Evolutionary conservation across 2,113 vertebrate species (phyloP).

Genomic region (Oceanites oceanicus): DNA sequence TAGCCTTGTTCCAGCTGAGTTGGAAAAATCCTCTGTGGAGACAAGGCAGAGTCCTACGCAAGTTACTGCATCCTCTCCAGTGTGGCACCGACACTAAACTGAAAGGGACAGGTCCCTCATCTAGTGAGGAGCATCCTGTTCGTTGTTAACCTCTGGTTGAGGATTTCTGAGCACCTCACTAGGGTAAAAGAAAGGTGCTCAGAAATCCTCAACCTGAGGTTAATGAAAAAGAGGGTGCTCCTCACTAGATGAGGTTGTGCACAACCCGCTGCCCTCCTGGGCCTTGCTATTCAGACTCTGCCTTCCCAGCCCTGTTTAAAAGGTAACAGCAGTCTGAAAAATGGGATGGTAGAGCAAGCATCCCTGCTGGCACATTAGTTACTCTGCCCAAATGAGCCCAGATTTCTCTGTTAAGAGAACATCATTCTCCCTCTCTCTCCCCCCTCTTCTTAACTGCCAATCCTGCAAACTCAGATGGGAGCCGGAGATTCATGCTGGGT

Average conservation of each 20-base stretch:
- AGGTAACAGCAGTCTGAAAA: background rate
- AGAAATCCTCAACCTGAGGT: background rate
- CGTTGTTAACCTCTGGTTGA: background rate
- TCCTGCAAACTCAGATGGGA: background rate
- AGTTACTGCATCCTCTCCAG: rapidly evolving
- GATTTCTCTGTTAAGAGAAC: background rate
- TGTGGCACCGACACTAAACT: background rate
- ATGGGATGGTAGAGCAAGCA: background rate
- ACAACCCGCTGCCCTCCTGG: background rate
- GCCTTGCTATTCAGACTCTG: background rate
- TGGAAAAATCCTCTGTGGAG: background rate
- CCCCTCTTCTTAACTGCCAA: background rate
- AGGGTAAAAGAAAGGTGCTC: background rate
- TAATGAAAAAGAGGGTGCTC: background rate
- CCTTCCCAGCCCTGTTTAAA: background rate
- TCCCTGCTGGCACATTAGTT: background rate
- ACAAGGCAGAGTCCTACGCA: background rate
- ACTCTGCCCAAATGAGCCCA: background rate
- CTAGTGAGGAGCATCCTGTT: background rate
- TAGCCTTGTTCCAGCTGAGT: background rate
- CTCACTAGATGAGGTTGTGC: background rate
- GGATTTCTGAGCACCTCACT: background rate
- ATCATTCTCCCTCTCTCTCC: background rate
- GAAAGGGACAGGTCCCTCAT: background rate
- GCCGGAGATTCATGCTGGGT: background rate